Base-by-base conservation (phyloP, 2,113 vertebrate species). In the Engraulis encrasicolus region DNA sequence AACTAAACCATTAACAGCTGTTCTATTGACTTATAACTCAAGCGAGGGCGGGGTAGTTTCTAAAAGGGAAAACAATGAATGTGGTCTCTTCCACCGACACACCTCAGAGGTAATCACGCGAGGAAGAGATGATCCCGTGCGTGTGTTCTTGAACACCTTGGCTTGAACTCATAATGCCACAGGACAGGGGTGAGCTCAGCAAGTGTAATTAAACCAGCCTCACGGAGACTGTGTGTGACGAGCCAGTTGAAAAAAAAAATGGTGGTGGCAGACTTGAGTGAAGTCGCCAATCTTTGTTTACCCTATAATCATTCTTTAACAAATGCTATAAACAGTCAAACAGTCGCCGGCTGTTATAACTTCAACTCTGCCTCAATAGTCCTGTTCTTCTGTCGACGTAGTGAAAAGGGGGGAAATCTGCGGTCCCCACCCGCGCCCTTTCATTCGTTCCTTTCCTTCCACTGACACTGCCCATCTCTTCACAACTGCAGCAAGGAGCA, bases 401-500 rank as follows among this genome's bases (percentile, higher is more conserved):
- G 20, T 31, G 34, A 38, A 50, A 82, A 84, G 38, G n/a, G n/a
- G n/a, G n/a, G n/a, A n/a, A n/a, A n/a, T n/a, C 74, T 80, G 78
- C 50, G 74, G 50, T 61, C 48, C 27, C 37, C 78, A 81, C 18
- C 77, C 50, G 34, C 37, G 58, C 78, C 74, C 66, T 34, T 12
- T n/a, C n/a, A n/a, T n/a, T n/a, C n/a, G n/a, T n/a, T n/a, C n/a
- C n/a, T 3, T 74, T 34, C 27, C 66, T 31, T 54, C 27, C 52
- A 3, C 61, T 49, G 12, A 49, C 77, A 50, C 37, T 54, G 77
- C 71, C 54, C 36, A 31, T 31, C 49, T 40, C 38, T 31, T 17
- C 50, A 61, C 50, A 88, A 83, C 84, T 87, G 85, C 78, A 82
- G 85, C 78, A 84, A 66, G 85, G 78, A 82, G 36, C 82, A 89